Conservation (phyloP, 2,113 vertebrate species). For the Pomatostomus ruficeps region DNA sequence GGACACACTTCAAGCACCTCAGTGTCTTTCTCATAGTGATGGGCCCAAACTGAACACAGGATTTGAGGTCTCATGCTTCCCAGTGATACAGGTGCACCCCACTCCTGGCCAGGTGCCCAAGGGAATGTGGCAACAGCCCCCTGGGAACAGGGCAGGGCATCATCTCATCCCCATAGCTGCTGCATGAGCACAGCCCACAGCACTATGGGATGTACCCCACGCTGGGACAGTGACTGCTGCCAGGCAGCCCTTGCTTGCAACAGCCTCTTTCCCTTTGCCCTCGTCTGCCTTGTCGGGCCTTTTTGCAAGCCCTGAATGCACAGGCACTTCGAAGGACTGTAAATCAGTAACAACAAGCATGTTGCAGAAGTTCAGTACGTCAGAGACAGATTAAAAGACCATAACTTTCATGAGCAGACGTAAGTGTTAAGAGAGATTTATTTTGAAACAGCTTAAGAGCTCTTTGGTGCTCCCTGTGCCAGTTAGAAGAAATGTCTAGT, state of each 20-base stretch:
- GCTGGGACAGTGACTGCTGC: not conserved
- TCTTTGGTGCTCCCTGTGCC: not conserved
- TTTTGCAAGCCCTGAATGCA: not conserved
- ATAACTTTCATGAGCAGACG: not conserved
- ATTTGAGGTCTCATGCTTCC: not conserved
- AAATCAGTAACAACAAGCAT: not conserved
- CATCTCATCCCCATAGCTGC: accelerated
- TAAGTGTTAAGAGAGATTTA: not conserved
- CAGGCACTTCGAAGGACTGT: not conserved
- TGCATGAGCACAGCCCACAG: not conserved
- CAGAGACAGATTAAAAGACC: not conserved
- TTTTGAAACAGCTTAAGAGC: not conserved
- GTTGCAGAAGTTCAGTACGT: not conserved
- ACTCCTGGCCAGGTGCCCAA: not conserved
- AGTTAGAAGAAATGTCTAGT: not conserved
- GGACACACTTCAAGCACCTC: accelerated
- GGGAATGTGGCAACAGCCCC: not conserved
- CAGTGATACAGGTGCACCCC: not conserved
- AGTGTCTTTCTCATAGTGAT: accelerated
- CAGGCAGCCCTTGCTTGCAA: not conserved
- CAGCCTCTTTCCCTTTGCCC: not conserved
- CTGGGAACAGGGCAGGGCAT: not conserved
- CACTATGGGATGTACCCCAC: accelerated
- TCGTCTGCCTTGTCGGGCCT: not conserved
- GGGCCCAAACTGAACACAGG: not conserved